These are phyloP conservation scores for Cosmorhoe ocellata DNA, from an alignment of 2,888 invertebrate species.

Conservation along the genomic window DNA sequence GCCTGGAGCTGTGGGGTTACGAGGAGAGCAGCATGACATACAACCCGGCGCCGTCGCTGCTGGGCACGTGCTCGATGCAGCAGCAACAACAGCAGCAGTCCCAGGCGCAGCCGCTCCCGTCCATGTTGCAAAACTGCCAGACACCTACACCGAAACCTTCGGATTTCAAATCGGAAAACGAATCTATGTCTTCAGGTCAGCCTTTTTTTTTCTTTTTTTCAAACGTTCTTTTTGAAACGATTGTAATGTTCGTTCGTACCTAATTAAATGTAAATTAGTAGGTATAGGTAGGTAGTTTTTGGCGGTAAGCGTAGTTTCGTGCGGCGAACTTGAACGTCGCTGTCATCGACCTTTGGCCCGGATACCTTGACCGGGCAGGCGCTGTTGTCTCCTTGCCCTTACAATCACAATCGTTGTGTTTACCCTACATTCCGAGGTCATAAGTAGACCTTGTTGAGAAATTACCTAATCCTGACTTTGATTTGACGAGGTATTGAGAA, in stretches of 20 bases:
- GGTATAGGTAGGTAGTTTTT: slow-evolving; percentile 38
- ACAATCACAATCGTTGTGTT: slow-evolving; percentile 70
- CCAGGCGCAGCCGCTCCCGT: slow-evolving; percentile 79
- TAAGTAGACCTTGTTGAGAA: slow-evolving; percentile 1
- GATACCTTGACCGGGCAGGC: slow-evolving; percentile 79
- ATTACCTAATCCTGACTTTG: background rate
- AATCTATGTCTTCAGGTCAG: slow-evolving; percentile 81
- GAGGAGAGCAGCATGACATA: slow-evolving; percentile 77
- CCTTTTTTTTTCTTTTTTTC: background rate
- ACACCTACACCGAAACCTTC: slow-evolving; percentile 51
- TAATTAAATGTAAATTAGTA: no score
- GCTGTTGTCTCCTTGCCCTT: slow-evolving; percentile 68
- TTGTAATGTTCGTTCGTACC: background rate
- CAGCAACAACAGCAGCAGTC: slow-evolving; percentile 67
- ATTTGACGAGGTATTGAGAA: background rate
- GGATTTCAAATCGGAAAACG: slow-evolving; percentile 72
- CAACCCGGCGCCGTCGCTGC: slow-evolving; percentile 69
- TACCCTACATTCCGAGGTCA: slow-evolving; percentile 52
- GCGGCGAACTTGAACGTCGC: slow-evolving; percentile 41
- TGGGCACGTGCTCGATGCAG: slow-evolving; percentile 75
- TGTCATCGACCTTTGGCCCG: slow-evolving; percentile 82
- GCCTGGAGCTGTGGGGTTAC: slow-evolving; percentile 91
- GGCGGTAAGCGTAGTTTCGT: slow-evolving; percentile 59
- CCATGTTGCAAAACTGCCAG: slow-evolving; percentile 77
- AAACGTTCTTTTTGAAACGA: background rate